Percentiles rank a stretch among this genome's conserved stretches.
These are phyloP conservation scores for Pseudococcus jackbeardsleyi DNA, from an alignment of 2,888 invertebrate species.

Conservation along the genomic window DNA sequence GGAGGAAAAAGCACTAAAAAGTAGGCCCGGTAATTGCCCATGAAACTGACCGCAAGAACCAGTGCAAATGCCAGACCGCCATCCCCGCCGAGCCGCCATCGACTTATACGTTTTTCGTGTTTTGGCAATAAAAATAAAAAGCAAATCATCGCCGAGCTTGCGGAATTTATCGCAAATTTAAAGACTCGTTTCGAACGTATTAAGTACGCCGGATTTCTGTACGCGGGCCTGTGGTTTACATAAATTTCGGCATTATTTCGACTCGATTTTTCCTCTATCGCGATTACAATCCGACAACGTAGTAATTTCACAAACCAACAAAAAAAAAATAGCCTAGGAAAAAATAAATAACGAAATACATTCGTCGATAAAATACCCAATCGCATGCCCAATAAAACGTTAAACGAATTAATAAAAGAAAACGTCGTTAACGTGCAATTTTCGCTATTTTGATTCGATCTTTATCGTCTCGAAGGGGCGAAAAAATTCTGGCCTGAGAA, in stretches of 20 bases:
- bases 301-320: background rate
- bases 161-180: conserved; percentile 1
- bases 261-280: background rate
- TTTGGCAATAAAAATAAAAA: background rate
- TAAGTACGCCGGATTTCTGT: background rate
- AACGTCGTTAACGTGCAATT: conserved; percentile 13
- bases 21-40: conserved; percentile 12
- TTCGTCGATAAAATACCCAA: background rate
- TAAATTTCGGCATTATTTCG: conserved; percentile 13
- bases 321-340: background rate
- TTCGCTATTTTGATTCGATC: conserved; percentile 14
- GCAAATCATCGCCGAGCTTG: background rate
- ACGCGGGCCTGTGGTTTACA: background rate
- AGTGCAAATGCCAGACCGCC: background rate
- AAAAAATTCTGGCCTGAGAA: background rate
- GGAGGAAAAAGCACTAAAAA: background rate
- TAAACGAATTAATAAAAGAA: conserved; percentile 34
- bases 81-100: background rate
- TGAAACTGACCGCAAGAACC: background rate
- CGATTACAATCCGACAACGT: background rate
- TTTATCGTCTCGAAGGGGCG: background rate
- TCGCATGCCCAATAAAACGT: background rate
- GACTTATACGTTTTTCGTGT: background rate
- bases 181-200: conserved; percentile 3
- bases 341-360: background rate